These are phyloP conservation scores for Tiphia femorata DNA, from an alignment of 2,888 invertebrate species.

Conservation along the genomic window DNA sequence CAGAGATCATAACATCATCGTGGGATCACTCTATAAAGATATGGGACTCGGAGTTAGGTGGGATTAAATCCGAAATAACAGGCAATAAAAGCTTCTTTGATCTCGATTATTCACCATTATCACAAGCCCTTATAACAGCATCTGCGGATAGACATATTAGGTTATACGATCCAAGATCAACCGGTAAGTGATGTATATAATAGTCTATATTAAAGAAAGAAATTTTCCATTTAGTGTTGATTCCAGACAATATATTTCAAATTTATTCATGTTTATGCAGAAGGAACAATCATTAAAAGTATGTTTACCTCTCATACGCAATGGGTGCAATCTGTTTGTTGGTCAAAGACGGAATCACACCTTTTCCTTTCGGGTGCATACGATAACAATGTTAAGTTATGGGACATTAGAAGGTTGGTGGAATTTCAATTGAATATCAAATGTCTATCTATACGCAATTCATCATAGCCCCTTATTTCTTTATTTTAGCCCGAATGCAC, in stretches of 20 bases:
- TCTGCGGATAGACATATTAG: constrained; percentile 93
- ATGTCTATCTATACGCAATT: too few species aligned
- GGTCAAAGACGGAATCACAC: constrained; percentile 87
- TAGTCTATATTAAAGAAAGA: neutral
- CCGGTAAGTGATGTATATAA: constrained; percentile 71
- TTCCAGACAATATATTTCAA: neutral
- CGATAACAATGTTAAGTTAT: constrained; percentile 91
- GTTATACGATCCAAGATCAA: constrained; percentile 91
- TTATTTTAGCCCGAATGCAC: constrained; percentile 83
- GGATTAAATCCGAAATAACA: constrained; percentile 83
- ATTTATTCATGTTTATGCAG: constrained; percentile 68
- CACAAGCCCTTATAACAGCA: constrained; percentile 82
- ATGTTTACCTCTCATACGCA: constrained; percentile 90
- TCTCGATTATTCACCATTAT: constrained; percentile 84
- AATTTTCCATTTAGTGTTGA: neutral
- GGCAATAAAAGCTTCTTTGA: constrained; percentile 94
- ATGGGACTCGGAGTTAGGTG: constrained; percentile 92
- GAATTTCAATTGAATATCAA: neutral
- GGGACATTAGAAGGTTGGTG: constrained; percentile 91
- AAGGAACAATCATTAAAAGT: constrained; percentile 88
- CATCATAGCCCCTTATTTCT: neutral
- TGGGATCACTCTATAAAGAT: constrained; percentile 96
- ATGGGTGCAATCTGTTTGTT: constrained; percentile 92
- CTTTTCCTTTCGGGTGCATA: constrained; percentile 94
- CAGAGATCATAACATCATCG: constrained; percentile 86